phyloP scores from a whole-genome alignment of 2,797 vertebrate species.

The Telmatherina bonti region DNA sequence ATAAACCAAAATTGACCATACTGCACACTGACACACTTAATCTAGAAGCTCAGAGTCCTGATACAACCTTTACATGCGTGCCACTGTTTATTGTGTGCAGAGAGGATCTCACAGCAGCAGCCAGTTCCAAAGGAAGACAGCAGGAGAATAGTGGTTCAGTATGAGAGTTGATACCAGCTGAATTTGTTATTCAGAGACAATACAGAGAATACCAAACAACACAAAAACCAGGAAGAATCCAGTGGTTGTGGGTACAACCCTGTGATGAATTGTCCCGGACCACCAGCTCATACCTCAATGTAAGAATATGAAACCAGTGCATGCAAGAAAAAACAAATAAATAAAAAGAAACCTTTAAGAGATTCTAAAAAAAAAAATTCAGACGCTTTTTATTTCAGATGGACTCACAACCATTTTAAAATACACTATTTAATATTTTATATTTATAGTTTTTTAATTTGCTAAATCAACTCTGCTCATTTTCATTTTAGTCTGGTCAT shows the following conservation, averaged over 20 bases:
- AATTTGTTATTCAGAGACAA: slow-evolving; percentile 26
- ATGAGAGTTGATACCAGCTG: slow-evolving; percentile 15
- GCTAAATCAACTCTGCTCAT: background rate
- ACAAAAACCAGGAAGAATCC: slow-evolving; percentile 13
- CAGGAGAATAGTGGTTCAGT: slow-evolving; percentile 11
- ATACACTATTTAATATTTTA: no score
- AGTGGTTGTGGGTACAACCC: slow-evolving; percentile 7
- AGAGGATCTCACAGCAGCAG: slow-evolving; percentile 14
- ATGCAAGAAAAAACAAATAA: background rate
- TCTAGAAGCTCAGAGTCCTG: slow-evolving; percentile 6
- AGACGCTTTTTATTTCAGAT: no score
- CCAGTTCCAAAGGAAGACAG: slow-evolving; percentile 27
- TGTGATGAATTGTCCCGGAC: slow-evolving; percentile 10
- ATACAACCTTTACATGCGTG: slow-evolving; percentile 30
- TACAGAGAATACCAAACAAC: slow-evolving; percentile 15
- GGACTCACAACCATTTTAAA: no score
- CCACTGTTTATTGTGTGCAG: slow-evolving; percentile 13
- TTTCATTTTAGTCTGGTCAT: background rate
- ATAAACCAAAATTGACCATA: slow-evolving; percentile 28
- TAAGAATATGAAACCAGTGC: background rate
- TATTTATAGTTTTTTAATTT: no score
- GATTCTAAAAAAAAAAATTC: no score
- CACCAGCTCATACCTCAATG: slow-evolving; percentile 3
- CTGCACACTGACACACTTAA: slow-evolving; percentile 8
- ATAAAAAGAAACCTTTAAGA: background rate